Conservation (phyloP, 2,888 invertebrate species). For the Hyppa rectilinea region DNA sequence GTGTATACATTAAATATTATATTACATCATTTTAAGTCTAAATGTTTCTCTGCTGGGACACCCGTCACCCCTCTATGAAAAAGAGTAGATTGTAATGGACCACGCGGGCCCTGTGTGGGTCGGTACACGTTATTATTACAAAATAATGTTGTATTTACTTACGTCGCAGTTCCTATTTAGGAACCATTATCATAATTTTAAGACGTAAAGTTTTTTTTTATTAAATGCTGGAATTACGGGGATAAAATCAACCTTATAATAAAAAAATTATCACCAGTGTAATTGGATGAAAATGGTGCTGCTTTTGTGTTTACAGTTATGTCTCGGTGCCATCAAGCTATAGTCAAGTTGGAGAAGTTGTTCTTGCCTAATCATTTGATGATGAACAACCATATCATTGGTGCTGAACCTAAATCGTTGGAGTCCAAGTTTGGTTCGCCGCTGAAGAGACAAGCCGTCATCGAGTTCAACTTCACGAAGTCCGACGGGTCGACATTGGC, state of each 20-base stretch:
- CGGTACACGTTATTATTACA: neutral
- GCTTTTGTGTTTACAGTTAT: conserved; percentile 85
- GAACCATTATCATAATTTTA: conserved; percentile 8
- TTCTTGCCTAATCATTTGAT: conserved; percentile 80
- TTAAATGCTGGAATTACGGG: conserved; percentile 4
- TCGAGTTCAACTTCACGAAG: conserved; percentile 84
- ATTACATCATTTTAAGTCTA: neutral
- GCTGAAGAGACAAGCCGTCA: conserved; percentile 81
- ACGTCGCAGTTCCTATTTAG: neutral
- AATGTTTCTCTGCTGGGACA: neutral
- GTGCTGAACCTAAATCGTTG: conserved; percentile 53
- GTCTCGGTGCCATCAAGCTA: conserved; percentile 82
- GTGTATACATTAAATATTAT: neutral
- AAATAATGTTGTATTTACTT: neutral
- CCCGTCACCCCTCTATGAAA: neutral
- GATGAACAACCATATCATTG: conserved; percentile 76
- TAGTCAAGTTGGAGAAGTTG: conserved; percentile 78
- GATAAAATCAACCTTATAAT: neutral
- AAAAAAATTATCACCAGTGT: conserved; percentile 21
- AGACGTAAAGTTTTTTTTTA: conserved; percentile 13
- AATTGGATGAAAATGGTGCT: conserved; percentile 60
- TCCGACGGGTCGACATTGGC: conserved; percentile 66
- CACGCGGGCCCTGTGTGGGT: neutral
- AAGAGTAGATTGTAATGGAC: neutral
- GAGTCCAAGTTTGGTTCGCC: conserved; percentile 82